Conservation (phyloP, 2,113 vertebrate species). For the Cottus gobio region DNA sequence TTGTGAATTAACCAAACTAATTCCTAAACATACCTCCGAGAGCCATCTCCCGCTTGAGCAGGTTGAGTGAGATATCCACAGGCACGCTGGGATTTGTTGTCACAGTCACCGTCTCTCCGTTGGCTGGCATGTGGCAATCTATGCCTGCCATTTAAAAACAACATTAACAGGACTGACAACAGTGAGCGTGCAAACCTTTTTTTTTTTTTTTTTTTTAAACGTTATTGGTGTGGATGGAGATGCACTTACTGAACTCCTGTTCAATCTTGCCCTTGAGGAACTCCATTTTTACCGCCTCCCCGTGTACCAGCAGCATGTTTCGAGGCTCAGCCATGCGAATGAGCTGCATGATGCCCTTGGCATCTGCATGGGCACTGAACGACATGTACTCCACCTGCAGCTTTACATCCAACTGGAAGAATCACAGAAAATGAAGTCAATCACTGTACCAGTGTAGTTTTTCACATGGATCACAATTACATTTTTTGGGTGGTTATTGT, state of each 20-base stretch:
- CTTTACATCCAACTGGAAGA: constrained; percentile 91
- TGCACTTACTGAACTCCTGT: constrained; percentile 91
- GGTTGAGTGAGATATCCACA: constrained; percentile 2
- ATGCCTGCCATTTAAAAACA: neutral
- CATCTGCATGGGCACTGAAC: constrained; percentile 95
- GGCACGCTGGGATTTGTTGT: neutral
- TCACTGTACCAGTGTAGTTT: neutral
- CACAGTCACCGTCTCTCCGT: constrained; percentile 1
- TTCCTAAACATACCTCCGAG: constrained; percentile 80
- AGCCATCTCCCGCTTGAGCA: constrained; percentile 1
- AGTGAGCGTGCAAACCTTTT: neutral
- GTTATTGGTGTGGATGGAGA: neutral
- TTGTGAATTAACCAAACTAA: neutral
- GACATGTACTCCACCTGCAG: constrained; percentile 99
- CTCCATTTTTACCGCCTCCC: constrained; percentile 97
- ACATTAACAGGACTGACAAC: neutral
- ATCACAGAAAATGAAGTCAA: neutral
- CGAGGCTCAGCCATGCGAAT: constrained; percentile 95
- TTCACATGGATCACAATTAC: no score
- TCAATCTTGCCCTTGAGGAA: constrained; percentile 98
- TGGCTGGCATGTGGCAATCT: constrained; percentile 10
- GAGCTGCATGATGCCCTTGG: constrained; percentile 99
- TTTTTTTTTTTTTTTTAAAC: neutral
- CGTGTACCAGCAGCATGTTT: constrained; percentile 92
- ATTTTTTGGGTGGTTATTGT: neutral